Evolutionary conservation across 2,113 vertebrate species (phyloP).

Genomic region (Pomatorhinus ruficollis): DNA sequence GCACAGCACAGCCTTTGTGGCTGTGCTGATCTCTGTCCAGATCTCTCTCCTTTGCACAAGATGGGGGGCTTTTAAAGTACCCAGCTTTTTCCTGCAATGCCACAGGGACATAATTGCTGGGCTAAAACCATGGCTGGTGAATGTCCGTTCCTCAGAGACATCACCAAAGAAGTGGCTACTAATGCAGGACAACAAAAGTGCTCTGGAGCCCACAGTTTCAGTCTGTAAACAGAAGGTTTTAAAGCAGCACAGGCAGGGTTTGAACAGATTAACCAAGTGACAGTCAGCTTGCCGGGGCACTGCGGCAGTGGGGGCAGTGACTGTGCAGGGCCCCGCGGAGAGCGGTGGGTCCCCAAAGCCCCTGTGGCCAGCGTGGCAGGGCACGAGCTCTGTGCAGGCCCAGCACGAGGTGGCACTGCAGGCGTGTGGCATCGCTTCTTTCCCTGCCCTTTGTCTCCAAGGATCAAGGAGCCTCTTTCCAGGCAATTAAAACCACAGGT

Average conservation of each 20-base stretch:
- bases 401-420: conserved; percentile 27
- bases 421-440: fast-evolving
- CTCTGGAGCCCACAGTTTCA: background rate
- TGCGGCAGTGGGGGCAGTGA: fast-evolving
- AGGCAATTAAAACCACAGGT: background rate
- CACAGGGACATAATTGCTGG: background rate
- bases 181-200: background rate
- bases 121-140: background rate
- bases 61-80: background rate
- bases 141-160: background rate
- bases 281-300: background rate
- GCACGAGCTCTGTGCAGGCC: background rate
- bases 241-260: background rate
- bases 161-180: background rate
- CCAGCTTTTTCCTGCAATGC: background rate
- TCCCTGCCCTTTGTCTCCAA: background rate
- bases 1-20: background rate
- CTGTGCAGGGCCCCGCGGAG: fast-evolving
- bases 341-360: fast-evolving
- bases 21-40: background rate
- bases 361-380: too few species aligned
- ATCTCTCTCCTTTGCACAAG: background rate
- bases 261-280: background rate
- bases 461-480: background rate
- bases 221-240: background rate